These are phyloP conservation scores for Drosophila mulleri DNA, from an alignment of 2,888 invertebrate species.

Conservation along the genomic window DNA sequence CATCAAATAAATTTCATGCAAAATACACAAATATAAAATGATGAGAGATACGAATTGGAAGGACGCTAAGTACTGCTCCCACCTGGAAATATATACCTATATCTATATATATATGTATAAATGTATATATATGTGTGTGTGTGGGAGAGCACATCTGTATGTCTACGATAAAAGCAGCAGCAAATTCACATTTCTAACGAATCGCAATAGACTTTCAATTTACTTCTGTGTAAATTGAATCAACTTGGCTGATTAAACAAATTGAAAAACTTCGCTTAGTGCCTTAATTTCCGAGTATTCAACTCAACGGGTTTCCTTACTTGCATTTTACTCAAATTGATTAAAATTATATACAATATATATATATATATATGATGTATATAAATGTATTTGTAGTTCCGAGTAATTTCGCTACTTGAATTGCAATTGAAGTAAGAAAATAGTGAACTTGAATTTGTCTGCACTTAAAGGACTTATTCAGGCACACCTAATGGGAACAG, in stretches of 20 bases:
- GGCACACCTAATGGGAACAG: neutral
- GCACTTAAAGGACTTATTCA: neutral
- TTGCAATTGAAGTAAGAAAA: neutral
- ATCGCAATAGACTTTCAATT: constrained; percentile 1
- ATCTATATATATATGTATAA: neutral
- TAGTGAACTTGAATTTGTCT: neutral
- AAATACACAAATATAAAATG: neutral
- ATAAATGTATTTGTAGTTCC: too few species aligned
- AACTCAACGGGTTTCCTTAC: neutral
- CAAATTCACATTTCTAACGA: neutral
- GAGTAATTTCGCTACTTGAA: neutral
- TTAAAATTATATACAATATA: neutral
- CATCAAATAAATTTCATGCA: constrained; percentile 3
- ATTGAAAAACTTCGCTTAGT: constrained; percentile 4
- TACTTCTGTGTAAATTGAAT: neutral
- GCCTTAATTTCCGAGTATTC: constrained; percentile 1
- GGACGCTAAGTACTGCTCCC: neutral
- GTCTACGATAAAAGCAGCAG: neutral
- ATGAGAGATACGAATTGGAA: neutral
- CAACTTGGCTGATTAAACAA: neutral
- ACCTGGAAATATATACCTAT: neutral
- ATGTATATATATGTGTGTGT: neutral
- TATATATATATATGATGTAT: neutral
- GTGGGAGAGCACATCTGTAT: neutral
- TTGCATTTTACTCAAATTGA: neutral